Evolutionary conservation across 2,113 vertebrate genomes (phyloP).

Genomic region (Oxyura jamaicensis): DNA sequence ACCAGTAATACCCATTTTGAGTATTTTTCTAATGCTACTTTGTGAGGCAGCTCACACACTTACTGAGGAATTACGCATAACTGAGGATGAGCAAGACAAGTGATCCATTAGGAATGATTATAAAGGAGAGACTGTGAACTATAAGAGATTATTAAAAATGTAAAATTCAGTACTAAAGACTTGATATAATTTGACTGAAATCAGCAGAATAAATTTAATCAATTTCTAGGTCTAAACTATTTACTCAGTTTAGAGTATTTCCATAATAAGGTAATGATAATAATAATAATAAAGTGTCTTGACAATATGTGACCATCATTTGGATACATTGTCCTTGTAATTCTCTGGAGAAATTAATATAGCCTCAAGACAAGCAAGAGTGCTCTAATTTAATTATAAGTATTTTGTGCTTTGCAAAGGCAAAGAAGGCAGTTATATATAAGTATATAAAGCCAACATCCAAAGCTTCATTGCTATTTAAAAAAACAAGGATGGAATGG

Average conservation of each 20-base stretch:
- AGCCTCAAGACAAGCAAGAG: not conserved
- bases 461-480: not conserved
- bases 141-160: not conserved
- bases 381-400: not conserved
- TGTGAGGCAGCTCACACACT: not conserved
- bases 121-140: not conserved
- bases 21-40: not conserved
- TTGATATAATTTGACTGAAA: not conserved
- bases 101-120: not conserved
- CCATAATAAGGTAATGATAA: not conserved
- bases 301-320: not conserved
- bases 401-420: not conserved
- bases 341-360: constrained; percentile 1
- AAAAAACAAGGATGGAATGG: not conserved
- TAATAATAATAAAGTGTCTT: not conserved
- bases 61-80: accelerated
- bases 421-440: not conserved
- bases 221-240: not conserved
- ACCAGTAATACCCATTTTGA: not conserved
- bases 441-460: not conserved
- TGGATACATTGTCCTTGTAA: not conserved
- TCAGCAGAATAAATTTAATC: not conserved
- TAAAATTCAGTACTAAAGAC: not conserved
- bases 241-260: not conserved
- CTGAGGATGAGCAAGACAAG: not conserved